phyloP scores from a whole-genome alignment of 35 echinoderm and acorn worm genomes.

The Diadema setosum region DNA sequence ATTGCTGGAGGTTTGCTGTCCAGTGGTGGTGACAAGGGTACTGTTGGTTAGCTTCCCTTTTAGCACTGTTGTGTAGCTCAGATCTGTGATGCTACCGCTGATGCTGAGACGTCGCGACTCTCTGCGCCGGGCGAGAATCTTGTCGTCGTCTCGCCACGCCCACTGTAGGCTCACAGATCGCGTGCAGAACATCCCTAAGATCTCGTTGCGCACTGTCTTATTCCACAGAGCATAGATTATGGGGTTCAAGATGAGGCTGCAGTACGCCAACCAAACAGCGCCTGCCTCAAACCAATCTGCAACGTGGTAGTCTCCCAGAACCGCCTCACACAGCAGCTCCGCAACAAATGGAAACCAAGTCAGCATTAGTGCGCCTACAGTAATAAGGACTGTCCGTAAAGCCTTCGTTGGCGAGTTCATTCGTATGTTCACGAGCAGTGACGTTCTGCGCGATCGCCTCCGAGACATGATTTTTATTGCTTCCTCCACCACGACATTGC shows the following conservation, averaged over 20 bases:
- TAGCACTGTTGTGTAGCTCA: constrained; percentile 38
- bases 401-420: constrained; percentile 95
- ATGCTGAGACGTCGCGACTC: constrained; percentile 60
- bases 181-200: constrained; percentile 54
- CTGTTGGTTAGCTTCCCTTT: not conserved
- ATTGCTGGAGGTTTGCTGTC: constrained; percentile 36
- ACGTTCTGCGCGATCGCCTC: constrained; percentile 61
- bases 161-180: constrained; percentile 21
- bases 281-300: constrained; percentile 30
- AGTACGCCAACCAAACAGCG: constrained; percentile 47
- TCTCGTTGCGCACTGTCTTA: constrained; percentile 58
- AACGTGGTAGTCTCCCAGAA: not conserved
- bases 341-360: constrained; percentile 63
- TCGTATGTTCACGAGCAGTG: constrained; percentile 70
- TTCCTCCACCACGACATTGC: constrained; percentile 58
- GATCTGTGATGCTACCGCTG: constrained; percentile 71
- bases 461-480: not conserved
- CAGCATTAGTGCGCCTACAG: constrained; percentile 38
- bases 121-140: constrained; percentile 17
- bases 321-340: constrained; percentile 48
- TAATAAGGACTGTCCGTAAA: constrained; percentile 61
- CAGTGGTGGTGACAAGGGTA: not conserved
- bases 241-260: constrained; percentile 53
- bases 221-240: constrained; percentile 89
- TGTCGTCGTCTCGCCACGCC: constrained; percentile 45